Conservation (phyloP, 2,113 vertebrate species). For the Xerus inauris region DNA sequence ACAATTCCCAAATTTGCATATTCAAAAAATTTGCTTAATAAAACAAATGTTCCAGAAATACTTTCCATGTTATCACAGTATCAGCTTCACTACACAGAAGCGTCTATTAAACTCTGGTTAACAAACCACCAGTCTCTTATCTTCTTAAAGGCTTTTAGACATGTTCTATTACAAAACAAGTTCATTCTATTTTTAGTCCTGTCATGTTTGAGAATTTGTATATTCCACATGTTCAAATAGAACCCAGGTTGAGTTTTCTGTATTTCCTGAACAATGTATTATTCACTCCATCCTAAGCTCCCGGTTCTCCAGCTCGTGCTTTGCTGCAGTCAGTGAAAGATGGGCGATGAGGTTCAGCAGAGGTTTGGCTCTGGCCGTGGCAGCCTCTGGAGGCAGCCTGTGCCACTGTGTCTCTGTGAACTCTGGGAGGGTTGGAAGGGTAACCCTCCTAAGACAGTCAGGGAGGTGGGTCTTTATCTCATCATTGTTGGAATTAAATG, state of each 20-base stretch:
- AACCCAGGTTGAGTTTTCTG: neutral
- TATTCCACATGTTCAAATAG: neutral
- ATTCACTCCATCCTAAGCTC: neutral
- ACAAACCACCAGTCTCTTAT: neutral
- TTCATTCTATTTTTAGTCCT: neutral
- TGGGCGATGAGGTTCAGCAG: neutral
- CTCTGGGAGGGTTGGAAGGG: neutral
- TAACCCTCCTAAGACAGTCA: neutral
- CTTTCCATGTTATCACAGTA: neutral
- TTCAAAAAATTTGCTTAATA: conserved; percentile 1
- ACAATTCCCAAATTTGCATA: neutral
- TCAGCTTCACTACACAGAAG: neutral
- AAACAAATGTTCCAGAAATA: neutral
- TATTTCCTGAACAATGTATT: neutral
- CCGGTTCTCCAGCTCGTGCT: neutral
- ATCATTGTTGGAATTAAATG: neutral
- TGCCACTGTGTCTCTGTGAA: neutral
- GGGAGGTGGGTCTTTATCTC: neutral
- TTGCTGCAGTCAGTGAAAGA: neutral
- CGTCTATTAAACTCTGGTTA: neutral
- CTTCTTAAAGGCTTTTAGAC: neutral
- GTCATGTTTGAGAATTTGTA: neutral
- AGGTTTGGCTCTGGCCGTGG: neutral
- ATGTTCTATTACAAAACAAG: neutral
- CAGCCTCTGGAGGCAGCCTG: neutral